Evolutionary conservation across 2,888 invertebrate genomes (phyloP).

Genomic region (Brachylomia viminalis): DNA sequence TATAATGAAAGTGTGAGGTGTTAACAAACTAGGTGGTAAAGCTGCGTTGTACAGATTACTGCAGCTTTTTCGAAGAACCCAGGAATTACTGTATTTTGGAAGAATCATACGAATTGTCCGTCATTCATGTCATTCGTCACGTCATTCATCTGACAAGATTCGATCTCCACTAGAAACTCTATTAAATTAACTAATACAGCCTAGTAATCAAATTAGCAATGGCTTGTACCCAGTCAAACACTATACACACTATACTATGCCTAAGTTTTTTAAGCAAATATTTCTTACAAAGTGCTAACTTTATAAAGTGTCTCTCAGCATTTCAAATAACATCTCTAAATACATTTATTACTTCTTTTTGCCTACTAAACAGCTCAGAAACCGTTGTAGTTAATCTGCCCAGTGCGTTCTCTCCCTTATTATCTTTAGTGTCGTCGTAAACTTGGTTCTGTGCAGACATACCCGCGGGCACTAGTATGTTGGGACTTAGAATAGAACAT

Average conservation of each 20-base stretch:
- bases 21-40: slow-evolving; percentile 4
- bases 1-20: slow-evolving; percentile 32
- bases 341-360: not conserved
- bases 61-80: too few relatives aligned
- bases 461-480: slow-evolving; percentile 38
- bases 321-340: not conserved
- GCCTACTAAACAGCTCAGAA: not conserved
- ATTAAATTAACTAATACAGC: not conserved
- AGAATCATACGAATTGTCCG: too few relatives aligned
- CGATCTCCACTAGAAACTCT: not conserved
- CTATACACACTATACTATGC: not conserved
- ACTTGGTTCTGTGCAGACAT: slow-evolving; percentile 30
- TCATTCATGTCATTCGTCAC: not conserved
- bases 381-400: not conserved
- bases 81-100: too few relatives aligned
- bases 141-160: not conserved
- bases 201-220: not conserved
- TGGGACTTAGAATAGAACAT: slow-evolving; percentile 31
- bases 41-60: not conserved
- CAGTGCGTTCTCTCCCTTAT: slow-evolving; percentile 34
- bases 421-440: slow-evolving; percentile 52
- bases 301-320: not conserved
- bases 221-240: not conserved
- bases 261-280: not conserved
- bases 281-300: not conserved